A percentile compares a stretch with the other conserved stretches of the same genome.
Evolutionary conservation across 1,140 invertebrate species (phyloP).

Genomic region (Caenorhabditis briggsae): DNA sequence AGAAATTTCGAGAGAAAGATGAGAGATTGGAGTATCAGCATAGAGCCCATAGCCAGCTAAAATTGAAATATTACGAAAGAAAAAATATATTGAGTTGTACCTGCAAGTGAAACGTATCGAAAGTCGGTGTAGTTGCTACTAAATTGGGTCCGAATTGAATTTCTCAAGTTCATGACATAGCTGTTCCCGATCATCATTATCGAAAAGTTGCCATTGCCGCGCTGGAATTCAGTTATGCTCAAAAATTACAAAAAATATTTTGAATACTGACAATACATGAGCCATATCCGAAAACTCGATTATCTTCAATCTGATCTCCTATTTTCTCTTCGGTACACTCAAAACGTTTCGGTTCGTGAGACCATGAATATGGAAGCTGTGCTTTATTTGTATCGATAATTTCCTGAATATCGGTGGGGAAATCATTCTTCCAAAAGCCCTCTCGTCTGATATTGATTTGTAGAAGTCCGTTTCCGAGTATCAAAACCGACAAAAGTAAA

Average conservation of each 20-base stretch:
- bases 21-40: no score
- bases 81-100: no score
- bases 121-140: not conserved
- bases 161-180: slow-evolving; percentile 8
- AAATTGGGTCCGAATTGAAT: not conserved
- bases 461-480: no score
- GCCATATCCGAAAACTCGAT: not conserved
- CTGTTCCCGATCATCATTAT: slow-evolving; percentile 49
- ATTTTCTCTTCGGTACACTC: not conserved
- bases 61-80: not conserved
- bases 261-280: not conserved
- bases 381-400: no score
- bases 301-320: not conserved
- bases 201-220: not conserved
- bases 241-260: not conserved
- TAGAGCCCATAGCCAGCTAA: not conserved
- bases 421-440: no score
- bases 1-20: not conserved
- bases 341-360: no score
- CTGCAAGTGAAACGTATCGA: not conserved
- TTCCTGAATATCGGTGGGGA: no score
- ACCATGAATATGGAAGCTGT: no score
- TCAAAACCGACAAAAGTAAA: no score
- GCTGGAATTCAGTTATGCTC: not conserved
- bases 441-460: no score